These are phyloP conservation scores for Cervus canadensis DNA, from an alignment of 2,113 vertebrate species.

Conservation along the genomic window DNA sequence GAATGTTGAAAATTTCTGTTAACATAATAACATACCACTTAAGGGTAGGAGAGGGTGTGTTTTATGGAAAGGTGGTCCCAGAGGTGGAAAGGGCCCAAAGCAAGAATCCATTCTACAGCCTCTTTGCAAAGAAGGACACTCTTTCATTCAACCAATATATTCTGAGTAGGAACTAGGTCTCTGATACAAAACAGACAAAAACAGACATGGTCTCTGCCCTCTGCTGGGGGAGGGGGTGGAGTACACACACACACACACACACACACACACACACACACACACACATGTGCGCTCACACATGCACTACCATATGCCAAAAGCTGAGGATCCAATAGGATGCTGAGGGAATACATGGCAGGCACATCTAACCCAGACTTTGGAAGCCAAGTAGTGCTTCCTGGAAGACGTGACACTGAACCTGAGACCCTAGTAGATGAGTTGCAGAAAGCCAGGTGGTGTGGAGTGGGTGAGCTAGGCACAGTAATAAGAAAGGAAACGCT, in stretches of 20 bases:
- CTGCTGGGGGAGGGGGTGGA: background rate
- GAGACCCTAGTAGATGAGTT: background rate
- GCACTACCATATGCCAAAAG: background rate
- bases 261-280: background rate
- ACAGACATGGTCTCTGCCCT: background rate
- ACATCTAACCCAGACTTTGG: background rate
- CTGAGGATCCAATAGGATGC: background rate
- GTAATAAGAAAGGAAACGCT: background rate
- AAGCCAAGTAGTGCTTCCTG: background rate
- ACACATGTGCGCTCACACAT: rapidly evolving
- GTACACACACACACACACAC: background rate
- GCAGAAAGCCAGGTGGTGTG: background rate
- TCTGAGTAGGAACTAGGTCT: background rate
- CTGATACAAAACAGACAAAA: background rate
- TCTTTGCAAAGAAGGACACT: background rate
- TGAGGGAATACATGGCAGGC: background rate
- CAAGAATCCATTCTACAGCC: background rate
- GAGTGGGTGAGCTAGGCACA: background rate
- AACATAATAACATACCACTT: background rate
- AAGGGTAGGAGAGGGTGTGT: background rate
- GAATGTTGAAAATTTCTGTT: background rate
- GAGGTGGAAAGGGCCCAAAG: background rate
- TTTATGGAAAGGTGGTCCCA: background rate
- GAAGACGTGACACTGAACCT: background rate
- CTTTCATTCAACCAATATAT: background rate